Conservation (phyloP, 35 echinoderm and acorn worm genomes). For the Nesometra sesokonis region DNA sequence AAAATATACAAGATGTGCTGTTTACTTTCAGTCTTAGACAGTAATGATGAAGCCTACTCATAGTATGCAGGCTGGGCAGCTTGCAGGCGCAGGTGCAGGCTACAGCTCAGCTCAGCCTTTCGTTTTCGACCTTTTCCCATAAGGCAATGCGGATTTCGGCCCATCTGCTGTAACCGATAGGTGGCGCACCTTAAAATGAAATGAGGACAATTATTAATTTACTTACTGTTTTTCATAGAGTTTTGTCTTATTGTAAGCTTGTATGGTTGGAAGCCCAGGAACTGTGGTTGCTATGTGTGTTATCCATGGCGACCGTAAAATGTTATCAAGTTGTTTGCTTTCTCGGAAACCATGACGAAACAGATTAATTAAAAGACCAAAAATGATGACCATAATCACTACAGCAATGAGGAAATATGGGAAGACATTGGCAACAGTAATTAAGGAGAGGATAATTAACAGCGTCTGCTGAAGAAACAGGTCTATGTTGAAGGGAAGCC, state of each 20-base stretch:
- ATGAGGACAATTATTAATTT: too few species aligned
- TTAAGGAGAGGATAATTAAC: background rate
- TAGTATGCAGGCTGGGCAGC: too few species aligned
- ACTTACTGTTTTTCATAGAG: background rate
- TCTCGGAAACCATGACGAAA: background rate
- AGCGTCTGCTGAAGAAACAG: background rate
- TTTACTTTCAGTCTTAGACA: too few species aligned
- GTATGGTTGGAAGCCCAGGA: background rate
- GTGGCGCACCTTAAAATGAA: too few species aligned
- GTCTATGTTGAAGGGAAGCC: slow-evolving; percentile 4
- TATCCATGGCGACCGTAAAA: slow-evolving; percentile 7
- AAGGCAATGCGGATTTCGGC: too few species aligned
- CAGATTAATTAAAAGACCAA: background rate
- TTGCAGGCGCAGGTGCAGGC: slow-evolving; percentile 62
- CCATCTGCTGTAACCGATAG: too few species aligned
- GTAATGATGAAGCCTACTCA: too few species aligned
- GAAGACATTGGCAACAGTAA: background rate
- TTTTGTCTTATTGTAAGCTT: slow-evolving; percentile 8
- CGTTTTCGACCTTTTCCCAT: too few species aligned
- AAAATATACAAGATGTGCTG: too few species aligned
- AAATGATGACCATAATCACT: background rate
- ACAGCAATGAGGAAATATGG: background rate
- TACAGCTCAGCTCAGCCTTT: too few species aligned
- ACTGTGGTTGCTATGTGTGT: background rate
- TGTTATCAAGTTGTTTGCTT: background rate